Conservation (phyloP, 2,888 invertebrate species). For the Adela reaumurella region DNA sequence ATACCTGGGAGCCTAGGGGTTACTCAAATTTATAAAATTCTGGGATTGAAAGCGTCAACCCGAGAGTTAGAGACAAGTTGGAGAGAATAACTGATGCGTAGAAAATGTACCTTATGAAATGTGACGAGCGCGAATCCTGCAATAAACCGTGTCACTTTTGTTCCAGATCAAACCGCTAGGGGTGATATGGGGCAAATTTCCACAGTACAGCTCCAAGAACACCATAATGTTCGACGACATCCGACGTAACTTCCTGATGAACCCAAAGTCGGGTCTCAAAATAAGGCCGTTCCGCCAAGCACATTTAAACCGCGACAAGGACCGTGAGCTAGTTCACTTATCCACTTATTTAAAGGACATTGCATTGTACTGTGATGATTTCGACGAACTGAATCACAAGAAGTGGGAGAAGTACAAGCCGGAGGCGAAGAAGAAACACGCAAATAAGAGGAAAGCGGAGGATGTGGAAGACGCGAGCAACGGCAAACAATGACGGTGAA, state of each 20-base stretch:
- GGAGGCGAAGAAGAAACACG: constrained; percentile 27
- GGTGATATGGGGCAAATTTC: constrained; percentile 94
- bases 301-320: constrained; percentile 79
- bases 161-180: constrained; percentile 87
- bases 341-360: constrained; percentile 81
- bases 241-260: constrained; percentile 94
- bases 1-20: no score
- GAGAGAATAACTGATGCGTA: no score
- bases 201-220: constrained; percentile 84
- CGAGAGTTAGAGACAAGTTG: no score
- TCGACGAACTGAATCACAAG: constrained; percentile 80
- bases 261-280: constrained; percentile 88
- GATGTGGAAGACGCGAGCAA: constrained; percentile 30
- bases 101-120: no score
- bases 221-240: constrained; percentile 99
- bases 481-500: constrained; percentile 33
- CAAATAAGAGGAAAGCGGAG: constrained; percentile 46
- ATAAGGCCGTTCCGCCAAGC: constrained; percentile 90
- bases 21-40: no score
- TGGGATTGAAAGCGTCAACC: no score
- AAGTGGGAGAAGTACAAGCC: constrained; percentile 85
- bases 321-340: constrained; percentile 77
- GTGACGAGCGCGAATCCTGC: no score
- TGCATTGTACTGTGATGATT: constrained; percentile 75
- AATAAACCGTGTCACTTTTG: no score